phyloP scores from a whole-genome alignment of 2,797 vertebrate genomes.

The Protonibea diacanthus region DNA sequence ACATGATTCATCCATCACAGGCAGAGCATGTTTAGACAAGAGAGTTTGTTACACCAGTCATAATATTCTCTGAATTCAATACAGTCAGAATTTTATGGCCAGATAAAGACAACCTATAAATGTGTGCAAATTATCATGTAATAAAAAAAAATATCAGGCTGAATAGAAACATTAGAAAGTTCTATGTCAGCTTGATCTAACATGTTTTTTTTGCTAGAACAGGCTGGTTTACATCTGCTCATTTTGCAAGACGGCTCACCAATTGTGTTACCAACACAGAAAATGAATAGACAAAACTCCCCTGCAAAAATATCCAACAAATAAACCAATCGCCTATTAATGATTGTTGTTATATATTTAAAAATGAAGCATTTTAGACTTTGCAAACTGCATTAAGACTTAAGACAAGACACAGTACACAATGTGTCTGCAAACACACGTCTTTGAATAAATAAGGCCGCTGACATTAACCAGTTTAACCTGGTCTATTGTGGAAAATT shows the following conservation, averaged over 20 bases:
- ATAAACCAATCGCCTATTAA: not conserved
- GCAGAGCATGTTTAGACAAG: slow-evolving; percentile 67
- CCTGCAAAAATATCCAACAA: not conserved
- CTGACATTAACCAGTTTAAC: not conserved
- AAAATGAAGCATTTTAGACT: not conserved
- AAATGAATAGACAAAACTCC: not conserved
- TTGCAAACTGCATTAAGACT: not conserved
- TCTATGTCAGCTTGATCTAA: not conserved
- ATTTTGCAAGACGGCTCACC: not conserved
- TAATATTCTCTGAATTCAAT: slow-evolving; percentile 25
- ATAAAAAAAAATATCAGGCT: not conserved
- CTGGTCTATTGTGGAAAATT: not conserved
- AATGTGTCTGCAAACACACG: not conserved
- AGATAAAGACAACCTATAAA: not conserved
- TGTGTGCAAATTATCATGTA: not conserved
- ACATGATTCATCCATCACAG: slow-evolving; percentile 61
- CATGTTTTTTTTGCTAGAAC: not conserved
- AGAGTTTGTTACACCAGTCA: slow-evolving; percentile 55
- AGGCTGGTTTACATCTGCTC: not conserved
- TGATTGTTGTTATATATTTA: not conserved
- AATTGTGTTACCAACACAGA: not conserved
- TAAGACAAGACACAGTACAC: too few species aligned
- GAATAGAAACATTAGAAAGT: not conserved
- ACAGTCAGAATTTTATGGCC: slow-evolving; percentile 9
- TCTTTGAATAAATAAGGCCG: not conserved